Conservation (phyloP, 2,797 vertebrate species). For the Semaprochilodus insignis region DNA sequence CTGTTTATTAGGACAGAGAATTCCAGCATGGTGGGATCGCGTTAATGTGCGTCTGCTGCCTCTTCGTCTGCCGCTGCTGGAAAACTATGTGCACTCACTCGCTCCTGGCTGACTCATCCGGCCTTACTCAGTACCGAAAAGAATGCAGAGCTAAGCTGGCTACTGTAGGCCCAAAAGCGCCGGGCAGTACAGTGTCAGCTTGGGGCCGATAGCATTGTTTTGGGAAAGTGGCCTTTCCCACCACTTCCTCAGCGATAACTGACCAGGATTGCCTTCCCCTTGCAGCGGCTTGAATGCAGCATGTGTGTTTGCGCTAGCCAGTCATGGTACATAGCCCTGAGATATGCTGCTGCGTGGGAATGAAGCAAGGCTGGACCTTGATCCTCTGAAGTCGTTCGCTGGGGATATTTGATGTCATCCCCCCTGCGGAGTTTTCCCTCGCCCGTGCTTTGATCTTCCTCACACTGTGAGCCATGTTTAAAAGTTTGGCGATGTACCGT, state of each 20-base stretch:
- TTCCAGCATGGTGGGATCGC: conserved; percentile 19
- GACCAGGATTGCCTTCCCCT: conserved; percentile 35
- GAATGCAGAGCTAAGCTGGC: conserved; percentile 17
- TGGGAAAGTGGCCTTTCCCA: conserved; percentile 51
- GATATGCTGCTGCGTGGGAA: not conserved
- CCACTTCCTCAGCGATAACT: conserved; percentile 61
- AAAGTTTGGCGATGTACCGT: conserved; percentile 34
- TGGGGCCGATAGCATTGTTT: conserved; percentile 62
- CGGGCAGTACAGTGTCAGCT: conserved; percentile 35
- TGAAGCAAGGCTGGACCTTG: not conserved
- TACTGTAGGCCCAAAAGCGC: conserved; percentile 18
- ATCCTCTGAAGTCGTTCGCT: conserved; percentile 23
- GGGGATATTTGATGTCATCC: conserved; percentile 27
- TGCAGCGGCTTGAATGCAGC: conserved; percentile 11
- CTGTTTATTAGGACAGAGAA: conserved; percentile 37
- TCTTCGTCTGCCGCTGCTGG: conserved; percentile 38
- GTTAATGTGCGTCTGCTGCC: conserved; percentile 35
- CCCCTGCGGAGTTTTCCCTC: conserved; percentile 18
- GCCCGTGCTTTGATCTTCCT: conserved; percentile 12
- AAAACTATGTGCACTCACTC: conserved; percentile 38
- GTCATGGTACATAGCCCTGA: not conserved
- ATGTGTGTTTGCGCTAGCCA: conserved; percentile 2
- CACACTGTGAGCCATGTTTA: conserved; percentile 42
- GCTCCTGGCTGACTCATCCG: conserved; percentile 54
- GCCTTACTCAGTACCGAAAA: conserved; percentile 6